phyloP scores from a whole-genome alignment of 2,113 vertebrate genomes.

The Carettochelys insculpta region DNA sequence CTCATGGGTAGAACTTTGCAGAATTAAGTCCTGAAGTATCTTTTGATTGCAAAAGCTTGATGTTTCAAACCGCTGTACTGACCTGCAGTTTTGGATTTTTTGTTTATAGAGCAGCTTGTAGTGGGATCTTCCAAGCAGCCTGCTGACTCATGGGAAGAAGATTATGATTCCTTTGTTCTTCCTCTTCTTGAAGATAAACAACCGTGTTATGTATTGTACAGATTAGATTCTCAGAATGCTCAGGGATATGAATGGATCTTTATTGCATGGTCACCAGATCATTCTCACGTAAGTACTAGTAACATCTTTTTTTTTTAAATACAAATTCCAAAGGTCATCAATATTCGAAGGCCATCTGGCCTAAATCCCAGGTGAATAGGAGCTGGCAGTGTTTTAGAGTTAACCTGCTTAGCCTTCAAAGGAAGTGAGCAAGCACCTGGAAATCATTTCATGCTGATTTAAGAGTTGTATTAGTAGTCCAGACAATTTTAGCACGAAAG shows the following conservation, averaged over 20 bases:
- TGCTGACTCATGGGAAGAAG: conserved; percentile 88
- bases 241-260: conserved; percentile 97
- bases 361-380: background rate
- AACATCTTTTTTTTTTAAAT: background rate
- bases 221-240: conserved; percentile 94
- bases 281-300: conserved; percentile 85
- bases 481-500: background rate
- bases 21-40: background rate
- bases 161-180: conserved; percentile 89
- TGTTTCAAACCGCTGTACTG: background rate
- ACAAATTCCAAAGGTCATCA: background rate
- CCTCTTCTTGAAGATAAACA: conserved; percentile 89
- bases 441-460: background rate
- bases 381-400: background rate
- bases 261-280: conserved; percentile 95
- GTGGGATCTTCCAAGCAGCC: conserved; percentile 82
- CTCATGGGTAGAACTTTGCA: background rate
- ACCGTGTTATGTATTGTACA: conserved; percentile 92
- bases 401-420: background rate
- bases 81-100: conserved; percentile 13
- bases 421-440: background rate
- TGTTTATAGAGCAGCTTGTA: conserved; percentile 88
- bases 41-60: background rate
- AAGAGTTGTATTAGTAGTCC: background rate
- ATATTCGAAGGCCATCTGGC: background rate